Evolutionary conservation across 2,797 vertebrate genomes (phyloP).

Genomic region (Clarias fuscus): DNA sequence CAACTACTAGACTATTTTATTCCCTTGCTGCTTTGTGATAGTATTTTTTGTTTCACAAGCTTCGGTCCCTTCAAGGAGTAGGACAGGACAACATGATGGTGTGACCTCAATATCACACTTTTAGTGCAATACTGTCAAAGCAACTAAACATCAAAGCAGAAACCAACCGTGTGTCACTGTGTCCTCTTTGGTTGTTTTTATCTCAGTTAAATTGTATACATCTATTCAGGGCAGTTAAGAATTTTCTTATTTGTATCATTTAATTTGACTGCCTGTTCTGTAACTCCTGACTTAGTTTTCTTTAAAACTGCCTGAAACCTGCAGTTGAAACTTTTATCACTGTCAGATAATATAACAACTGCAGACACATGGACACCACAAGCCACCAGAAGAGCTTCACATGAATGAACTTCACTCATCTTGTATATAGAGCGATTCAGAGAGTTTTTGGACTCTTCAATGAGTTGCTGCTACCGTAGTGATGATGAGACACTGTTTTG

Average conservation of each 20-base stretch:
- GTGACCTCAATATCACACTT: background rate
- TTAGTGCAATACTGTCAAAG: background rate
- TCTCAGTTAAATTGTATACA: background rate
- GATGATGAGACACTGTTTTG: background rate
- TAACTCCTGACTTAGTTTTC: background rate
- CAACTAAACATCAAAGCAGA: background rate
- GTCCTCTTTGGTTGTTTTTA: background rate
- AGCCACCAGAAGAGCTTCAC: background rate
- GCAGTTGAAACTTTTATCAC: background rate
- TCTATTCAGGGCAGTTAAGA: background rate
- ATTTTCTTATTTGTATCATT: background rate
- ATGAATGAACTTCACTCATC: background rate
- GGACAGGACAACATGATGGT: background rate
- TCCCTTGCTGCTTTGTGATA: background rate
- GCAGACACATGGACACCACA: background rate
- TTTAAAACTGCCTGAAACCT: background rate
- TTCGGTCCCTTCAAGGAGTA: background rate
- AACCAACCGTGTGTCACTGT: background rate
- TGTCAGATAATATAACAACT: background rate
- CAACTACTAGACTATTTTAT: background rate
- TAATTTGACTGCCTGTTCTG: background rate
- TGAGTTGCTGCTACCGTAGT: no score
- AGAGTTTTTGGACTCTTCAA: background rate
- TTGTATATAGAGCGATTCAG: background rate
- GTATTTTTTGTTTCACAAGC: background rate